Conservation (phyloP, 2,797 vertebrate genomes). For the Paratrypauchen microcephalus region DNA sequence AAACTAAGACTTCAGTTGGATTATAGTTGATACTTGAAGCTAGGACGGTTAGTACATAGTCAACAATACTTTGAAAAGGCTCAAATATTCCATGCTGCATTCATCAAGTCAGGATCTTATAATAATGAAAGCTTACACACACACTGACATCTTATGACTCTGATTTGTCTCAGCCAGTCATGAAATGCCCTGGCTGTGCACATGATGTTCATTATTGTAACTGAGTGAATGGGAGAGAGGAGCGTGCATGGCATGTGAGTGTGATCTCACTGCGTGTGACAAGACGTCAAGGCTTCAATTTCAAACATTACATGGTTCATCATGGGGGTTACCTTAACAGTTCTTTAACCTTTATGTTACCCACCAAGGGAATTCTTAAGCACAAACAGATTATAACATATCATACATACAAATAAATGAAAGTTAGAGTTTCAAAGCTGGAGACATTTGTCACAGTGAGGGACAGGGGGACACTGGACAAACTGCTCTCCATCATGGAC, state of each 20-base stretch:
- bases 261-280: slow-evolving; percentile 33
- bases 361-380: not conserved
- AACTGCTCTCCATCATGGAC: too few relatives aligned
- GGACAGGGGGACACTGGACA: too few relatives aligned
- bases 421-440: not conserved
- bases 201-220: slow-evolving; percentile 61
- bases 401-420: not conserved
- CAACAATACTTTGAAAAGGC: not conserved
- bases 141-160: slow-evolving; percentile 52
- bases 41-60: not conserved
- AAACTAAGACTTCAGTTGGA: not conserved
- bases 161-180: slow-evolving; percentile 52
- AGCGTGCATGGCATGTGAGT: slow-evolving; percentile 19
- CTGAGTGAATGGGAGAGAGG: slow-evolving; percentile 33
- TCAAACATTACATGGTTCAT: slow-evolving; percentile 5
- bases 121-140: not conserved
- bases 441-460: too few relatives aligned
- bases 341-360: too few relatives aligned
- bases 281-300: slow-evolving; percentile 12
- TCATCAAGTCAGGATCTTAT: slow-evolving; percentile 8
- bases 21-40: not conserved
- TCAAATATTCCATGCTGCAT: too few relatives aligned
- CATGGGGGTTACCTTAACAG: not conserved
- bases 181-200: slow-evolving; percentile 42
- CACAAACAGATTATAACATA: not conserved